Percentiles rank a stretch among this genome's conserved stretches.
Evolutionary conservation across 1,140 invertebrate species (phyloP).

Genomic region (Drosophila grimshawi): DNA sequence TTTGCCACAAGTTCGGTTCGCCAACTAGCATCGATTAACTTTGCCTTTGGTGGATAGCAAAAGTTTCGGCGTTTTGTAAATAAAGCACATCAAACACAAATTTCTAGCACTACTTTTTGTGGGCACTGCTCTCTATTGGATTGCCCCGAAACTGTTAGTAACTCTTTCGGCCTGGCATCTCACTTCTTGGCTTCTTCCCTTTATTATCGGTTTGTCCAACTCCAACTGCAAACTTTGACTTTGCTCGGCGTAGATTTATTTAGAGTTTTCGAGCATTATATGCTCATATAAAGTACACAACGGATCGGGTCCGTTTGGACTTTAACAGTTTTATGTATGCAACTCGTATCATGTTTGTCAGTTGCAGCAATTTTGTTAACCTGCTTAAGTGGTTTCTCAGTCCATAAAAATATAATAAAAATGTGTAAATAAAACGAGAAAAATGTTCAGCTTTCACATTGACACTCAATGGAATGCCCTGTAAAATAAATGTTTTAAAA

Average conservation of each 20-base stretch:
- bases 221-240: slow-evolving; percentile 23
- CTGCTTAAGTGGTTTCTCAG: slow-evolving; percentile 58
- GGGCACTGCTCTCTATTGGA: not conserved
- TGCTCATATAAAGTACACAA: slow-evolving; percentile 44
- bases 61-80: slow-evolving; percentile 56
- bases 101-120: slow-evolving; percentile 33
- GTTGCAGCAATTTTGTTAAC: slow-evolving; percentile 52
- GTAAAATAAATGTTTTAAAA: not conserved
- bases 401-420: slow-evolving; percentile 62
- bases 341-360: slow-evolving; percentile 47
- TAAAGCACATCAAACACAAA: slow-evolving; percentile 52
- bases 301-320: slow-evolving; percentile 20
- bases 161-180: slow-evolving; percentile 5
- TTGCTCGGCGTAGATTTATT: slow-evolving; percentile 45
- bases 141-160: not conserved
- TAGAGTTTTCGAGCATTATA: slow-evolving; percentile 24
- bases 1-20: slow-evolving; percentile 61
- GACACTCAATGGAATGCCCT: slow-evolving; percentile 4
- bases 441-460: not conserved
- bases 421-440: slow-evolving; percentile 5
- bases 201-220: slow-evolving; percentile 28
- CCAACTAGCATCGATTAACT: slow-evolving; percentile 77
- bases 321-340: slow-evolving; percentile 35
- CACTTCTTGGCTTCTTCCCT: slow-evolving; percentile 3
- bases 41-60: slow-evolving; percentile 45